Base-by-base conservation (phyloP, 2,113 vertebrate species). In the Rhodinocichla rosea region DNA sequence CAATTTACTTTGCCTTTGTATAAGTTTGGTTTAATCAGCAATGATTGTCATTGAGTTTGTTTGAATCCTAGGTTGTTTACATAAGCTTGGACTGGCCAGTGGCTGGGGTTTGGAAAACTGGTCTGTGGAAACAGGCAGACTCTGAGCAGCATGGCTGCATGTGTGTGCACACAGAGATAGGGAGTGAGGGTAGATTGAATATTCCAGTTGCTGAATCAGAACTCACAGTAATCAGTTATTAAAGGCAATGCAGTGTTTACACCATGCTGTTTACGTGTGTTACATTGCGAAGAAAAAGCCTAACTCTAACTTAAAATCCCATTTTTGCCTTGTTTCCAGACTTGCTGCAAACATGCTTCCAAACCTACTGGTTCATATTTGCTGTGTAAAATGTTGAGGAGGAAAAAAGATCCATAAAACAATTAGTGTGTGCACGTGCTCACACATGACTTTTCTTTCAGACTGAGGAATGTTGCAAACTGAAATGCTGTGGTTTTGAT, bases 1-100 rank as follows among this genome's bases (percentile, higher is more conserved):
- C 92, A 93, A 22, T 96, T 96, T 95, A 57, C 90, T 94, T 94
- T 95, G 63, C 82, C 40, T 93, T 96, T 95, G 68, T 95, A n/a
- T 63, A 40, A 16, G 2, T 90, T 78, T 33, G 40, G 49, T 92
- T 94, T 96, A 92, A 97, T 94, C 88, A 42, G 73, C 69, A 37
- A 15, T 82, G 88, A 89, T 95, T 96, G 77, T 75, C 63, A 80
- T 49, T 78, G 83, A 77, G 60, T 71, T 94, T 92, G 81, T 84
- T 96, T 1, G 10, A 90, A 81, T 90, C 53, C 27, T 35, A 39
- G 78, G 62, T 13, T 76, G 86, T 86, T 95, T 95, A 92, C 80
- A 62, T 81, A 92, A 90, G 88, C 88, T 75, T 53, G 64, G 28
- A 32, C 57, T 76, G 65, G 75, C 88, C 10, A 5, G 44, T 59